Percentiles rank a stretch among this genome's conserved stretches.
These are phyloP conservation scores for Drosophila limbata DNA, from an alignment of 2,888 invertebrate species.

Conservation along the genomic window DNA sequence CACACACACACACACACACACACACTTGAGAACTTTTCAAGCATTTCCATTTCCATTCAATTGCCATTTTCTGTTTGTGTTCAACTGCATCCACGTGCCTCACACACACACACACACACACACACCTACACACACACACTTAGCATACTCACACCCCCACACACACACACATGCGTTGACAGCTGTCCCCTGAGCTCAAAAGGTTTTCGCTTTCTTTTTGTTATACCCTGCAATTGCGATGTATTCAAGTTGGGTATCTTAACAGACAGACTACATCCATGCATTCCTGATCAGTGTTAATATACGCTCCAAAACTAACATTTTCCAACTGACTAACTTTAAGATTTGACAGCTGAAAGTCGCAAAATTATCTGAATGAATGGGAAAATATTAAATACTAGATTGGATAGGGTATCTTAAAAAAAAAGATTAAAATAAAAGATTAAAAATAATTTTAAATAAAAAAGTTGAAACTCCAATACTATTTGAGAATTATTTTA, in stretches of 20 bases:
- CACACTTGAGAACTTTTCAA: constrained; percentile 60
- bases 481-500: too few species aligned
- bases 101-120: constrained; percentile 23
- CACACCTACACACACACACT: constrained; percentile 18
- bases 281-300: neutral
- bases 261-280: neutral
- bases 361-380: neutral
- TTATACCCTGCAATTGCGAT: constrained; percentile 1
- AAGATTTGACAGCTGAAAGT: too few species aligned
- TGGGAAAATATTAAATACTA: neutral
- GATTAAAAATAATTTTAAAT: too few species aligned
- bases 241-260: neutral
- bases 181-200: constrained; percentile 57
- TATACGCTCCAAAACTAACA: neutral
- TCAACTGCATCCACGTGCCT: constrained; percentile 47
- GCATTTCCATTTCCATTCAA: constrained; percentile 29
- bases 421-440: too few species aligned
- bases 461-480: too few species aligned
- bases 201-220: constrained; percentile 25
- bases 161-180: constrained; percentile 42
- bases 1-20: neutral
- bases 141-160: constrained; percentile 22
- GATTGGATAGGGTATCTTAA: too few species aligned
- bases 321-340: neutral
- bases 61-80: constrained; percentile 33